These are phyloP conservation scores for Aix galericulata DNA, from an alignment of 2,113 vertebrate genomes.

Conservation along the genomic window DNA sequence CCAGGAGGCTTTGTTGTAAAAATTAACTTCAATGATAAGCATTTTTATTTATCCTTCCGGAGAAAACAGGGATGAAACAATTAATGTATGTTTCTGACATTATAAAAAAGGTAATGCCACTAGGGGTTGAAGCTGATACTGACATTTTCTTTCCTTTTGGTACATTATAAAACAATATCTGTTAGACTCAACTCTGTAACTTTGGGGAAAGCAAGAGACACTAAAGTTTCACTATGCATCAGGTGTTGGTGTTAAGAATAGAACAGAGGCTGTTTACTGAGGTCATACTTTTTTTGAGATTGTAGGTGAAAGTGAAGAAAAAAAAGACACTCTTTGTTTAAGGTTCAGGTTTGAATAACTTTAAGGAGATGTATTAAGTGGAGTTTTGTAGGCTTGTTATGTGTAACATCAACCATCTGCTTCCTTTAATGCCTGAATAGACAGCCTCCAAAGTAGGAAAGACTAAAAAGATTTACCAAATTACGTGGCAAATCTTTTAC, in stretches of 20 bases:
- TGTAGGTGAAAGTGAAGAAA: background rate
- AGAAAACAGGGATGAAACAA: background rate
- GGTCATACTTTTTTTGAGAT: background rate
- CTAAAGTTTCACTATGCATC: background rate
- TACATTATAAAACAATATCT: fast-evolving
- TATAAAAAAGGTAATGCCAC: background rate
- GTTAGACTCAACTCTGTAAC: background rate
- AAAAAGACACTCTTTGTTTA: background rate
- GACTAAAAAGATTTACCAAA: background rate
- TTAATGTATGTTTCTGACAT: background rate
- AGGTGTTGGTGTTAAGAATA: background rate
- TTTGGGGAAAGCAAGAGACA: background rate
- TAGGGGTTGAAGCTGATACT: background rate
- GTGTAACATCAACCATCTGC: background rate
- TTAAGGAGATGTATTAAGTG: background rate
- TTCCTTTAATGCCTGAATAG: background rate
- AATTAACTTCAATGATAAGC: background rate
- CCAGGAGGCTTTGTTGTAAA: background rate
- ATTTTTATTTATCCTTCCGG: background rate
- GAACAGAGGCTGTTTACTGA: background rate
- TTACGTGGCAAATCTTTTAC: background rate
- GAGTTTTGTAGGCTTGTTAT: background rate
- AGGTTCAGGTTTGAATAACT: background rate
- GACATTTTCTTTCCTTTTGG: background rate
- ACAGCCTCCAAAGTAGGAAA: background rate